Base-by-base conservation (phyloP, 2,888 invertebrate genomes). In the Tetragonisca angustula region DNA sequence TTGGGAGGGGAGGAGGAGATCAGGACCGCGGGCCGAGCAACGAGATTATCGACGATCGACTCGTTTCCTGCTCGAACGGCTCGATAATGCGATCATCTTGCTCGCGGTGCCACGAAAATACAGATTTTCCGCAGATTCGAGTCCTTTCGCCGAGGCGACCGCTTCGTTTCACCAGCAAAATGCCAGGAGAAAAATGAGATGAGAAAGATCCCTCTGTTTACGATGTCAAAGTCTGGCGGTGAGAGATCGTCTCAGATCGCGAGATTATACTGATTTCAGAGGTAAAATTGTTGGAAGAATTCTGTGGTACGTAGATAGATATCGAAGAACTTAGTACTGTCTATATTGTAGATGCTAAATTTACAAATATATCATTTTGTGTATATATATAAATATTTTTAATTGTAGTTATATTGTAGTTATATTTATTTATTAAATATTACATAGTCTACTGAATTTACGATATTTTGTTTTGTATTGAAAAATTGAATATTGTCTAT, bases 11-110 rank as follows among this genome's bases (percentile, higher is more conserved):
- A 1, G 36, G 36, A 3, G 5, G 6, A 49, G 64, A 72, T 79
- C 68, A 56, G 54, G 43, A 50, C 32, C 49, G 50, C 19, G 62
- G 32, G 21, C 15, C 52, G 54, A 76, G 79, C 74, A 71, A 61
- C 52, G 49, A 27, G 79, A 82, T 82, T 82, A 82, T 79, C 81
- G 81, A 49, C 78, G 68, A 79, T 74, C 79, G 64, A 43, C 59
- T 82, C 71, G 79, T 82, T 82, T 79, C 65, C 70, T 43, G 79
- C 74, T 79, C 65, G 59, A 82, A 21, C 75, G 70, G 27, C 65
- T 59, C 79, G 70, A 75, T 79, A 79, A 82, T 67, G 32, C 82
- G 79, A 82, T 82, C 74, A 61, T 50, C 64, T 65, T 52, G 43
- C 21, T 0, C 61, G 49, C 24, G 54, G 21, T 49, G 21, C 21